These are phyloP conservation scores for Propithecus deckenii DNA, from an alignment of 2,797 vertebrate species.

Conservation along the genomic window DNA sequence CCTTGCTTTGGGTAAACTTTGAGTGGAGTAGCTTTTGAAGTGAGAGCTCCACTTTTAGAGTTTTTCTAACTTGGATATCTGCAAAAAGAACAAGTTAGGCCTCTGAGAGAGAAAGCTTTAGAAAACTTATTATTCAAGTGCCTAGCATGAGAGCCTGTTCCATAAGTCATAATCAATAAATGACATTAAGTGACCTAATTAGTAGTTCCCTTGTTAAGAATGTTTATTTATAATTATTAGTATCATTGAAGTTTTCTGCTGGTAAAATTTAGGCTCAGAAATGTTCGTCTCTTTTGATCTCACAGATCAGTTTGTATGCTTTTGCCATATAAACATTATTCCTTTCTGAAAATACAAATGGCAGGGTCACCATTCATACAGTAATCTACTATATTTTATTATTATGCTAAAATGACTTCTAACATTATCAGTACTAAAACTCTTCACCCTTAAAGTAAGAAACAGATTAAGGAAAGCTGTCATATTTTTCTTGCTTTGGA, in stretches of 20 bases:
- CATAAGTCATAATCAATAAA: background rate
- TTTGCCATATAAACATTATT: background rate
- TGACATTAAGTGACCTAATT: background rate
- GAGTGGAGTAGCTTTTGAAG: background rate
- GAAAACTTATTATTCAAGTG: background rate
- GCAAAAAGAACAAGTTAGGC: background rate
- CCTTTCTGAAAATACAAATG: background rate
- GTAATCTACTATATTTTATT: background rate
- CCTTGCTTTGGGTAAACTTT: background rate
- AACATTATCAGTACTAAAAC: background rate
- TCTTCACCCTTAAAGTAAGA: background rate
- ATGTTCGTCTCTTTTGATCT: background rate
- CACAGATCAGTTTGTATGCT: background rate
- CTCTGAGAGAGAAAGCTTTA: background rate
- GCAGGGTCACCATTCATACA: background rate
- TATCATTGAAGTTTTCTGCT: background rate
- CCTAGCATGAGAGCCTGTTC: background rate
- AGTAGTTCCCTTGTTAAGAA: background rate
- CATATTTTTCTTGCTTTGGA: background rate
- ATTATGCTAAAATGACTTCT: background rate
- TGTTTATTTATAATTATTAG: background rate
- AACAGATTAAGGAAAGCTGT: background rate
- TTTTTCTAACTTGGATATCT: background rate
- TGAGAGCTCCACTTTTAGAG: background rate
- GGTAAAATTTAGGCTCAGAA: background rate